Conservation (phyloP, 2,113 vertebrate genomes). For the Genyomyrus donnyi region DNA sequence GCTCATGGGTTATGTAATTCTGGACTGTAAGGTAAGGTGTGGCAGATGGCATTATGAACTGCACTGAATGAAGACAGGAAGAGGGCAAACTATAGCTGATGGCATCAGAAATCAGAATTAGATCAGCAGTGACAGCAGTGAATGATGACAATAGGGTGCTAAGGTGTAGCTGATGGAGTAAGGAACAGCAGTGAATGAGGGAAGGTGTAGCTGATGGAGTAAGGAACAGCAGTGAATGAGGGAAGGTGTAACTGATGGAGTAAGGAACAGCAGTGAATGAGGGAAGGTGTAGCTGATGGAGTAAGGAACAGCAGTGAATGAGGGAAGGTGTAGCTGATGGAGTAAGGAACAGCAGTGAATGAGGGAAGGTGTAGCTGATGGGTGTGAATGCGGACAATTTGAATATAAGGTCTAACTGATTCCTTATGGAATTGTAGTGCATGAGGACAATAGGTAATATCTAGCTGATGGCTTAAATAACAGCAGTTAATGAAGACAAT, state of each 20-base stretch:
- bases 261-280: background rate
- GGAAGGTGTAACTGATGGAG: background rate
- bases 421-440: background rate
- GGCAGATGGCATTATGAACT: too few species aligned
- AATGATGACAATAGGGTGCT: background rate
- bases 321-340: too few species aligned
- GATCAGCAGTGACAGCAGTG: background rate
- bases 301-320: too few species aligned
- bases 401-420: background rate
- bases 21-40: too few species aligned
- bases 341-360: too few species aligned
- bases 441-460: conserved; percentile 6
- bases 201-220: background rate
- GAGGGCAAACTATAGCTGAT: too few species aligned
- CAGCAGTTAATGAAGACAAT: background rate
- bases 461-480: background rate
- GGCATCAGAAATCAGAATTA: too few species aligned
- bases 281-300: background rate
- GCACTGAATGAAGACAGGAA: too few species aligned
- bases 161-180: background rate
- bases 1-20: too few species aligned
- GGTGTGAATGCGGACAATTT: background rate
- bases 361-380: too few species aligned
- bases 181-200: background rate
- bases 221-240: background rate